Evolutionary conservation across 2,113 vertebrate genomes (phyloP).

Genomic region (Eurypyga helias): DNA sequence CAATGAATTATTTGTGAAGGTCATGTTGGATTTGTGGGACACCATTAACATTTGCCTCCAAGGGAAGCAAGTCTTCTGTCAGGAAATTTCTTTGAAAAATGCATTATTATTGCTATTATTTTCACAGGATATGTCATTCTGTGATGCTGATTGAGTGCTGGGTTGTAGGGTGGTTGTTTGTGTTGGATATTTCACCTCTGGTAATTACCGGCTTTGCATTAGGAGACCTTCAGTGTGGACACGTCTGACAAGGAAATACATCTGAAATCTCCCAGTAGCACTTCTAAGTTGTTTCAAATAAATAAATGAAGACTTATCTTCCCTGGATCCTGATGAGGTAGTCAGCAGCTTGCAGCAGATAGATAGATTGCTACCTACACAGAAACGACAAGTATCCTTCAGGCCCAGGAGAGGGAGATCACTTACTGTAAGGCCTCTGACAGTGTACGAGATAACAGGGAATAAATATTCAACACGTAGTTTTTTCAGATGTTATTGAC

Average conservation of each 20-base stretch:
- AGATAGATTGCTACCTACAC: constrained; percentile 23
- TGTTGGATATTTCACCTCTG: constrained; percentile 10
- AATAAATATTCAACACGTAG: constrained; percentile 3
- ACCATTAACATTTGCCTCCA: neutral
- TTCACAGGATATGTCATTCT: neutral
- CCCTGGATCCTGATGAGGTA: neutral
- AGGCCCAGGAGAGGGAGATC: neutral
- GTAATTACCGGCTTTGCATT: constrained; percentile 13
- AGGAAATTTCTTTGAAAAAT: constrained; percentile 28
- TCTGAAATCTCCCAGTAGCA: neutral
- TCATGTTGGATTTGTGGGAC: constrained; percentile 7
- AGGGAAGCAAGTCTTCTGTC: constrained; percentile 18
- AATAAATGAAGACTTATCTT: constrained; percentile 43
- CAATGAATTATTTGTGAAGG: constrained; percentile 30
- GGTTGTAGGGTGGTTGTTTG: neutral
- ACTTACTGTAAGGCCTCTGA: neutral
- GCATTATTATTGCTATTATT: constrained; percentile 9
- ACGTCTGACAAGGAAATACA: neutral
- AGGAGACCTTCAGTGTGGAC: neutral
- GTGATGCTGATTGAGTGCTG: neutral
- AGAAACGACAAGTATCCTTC: constrained; percentile 23
- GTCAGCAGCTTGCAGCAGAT: constrained; percentile 11
- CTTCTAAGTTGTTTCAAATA: constrained; percentile 1
- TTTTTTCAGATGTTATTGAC: constrained; percentile 12
- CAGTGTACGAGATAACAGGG: constrained; percentile 38